A percentile compares a stretch with the other conserved stretches of the same genome.
Conservation (phyloP, 2,113 vertebrate genomes). For the Myotis yumanensis region DNA sequence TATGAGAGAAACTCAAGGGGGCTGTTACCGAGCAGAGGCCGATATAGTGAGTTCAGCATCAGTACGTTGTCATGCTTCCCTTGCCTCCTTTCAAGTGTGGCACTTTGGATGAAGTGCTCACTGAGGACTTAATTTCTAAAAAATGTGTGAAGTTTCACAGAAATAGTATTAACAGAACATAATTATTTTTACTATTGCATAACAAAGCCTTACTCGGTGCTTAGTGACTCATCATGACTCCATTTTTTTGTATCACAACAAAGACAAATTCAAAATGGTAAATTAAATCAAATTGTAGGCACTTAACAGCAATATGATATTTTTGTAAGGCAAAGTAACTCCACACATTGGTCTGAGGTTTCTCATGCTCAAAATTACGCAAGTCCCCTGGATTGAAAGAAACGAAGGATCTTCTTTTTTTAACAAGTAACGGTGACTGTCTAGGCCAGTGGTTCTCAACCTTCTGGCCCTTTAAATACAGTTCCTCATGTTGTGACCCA, state of each 20-base stretch:
- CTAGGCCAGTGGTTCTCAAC: neutral
- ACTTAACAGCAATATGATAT: neutral
- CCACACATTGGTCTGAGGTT: neutral
- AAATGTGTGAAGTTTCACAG: conserved; percentile 4
- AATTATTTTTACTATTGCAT: neutral
- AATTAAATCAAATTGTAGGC: neutral
- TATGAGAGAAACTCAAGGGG: neutral
- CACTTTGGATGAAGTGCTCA: neutral
- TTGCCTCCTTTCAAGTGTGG: neutral
- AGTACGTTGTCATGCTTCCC: neutral
- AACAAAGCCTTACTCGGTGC: neutral
- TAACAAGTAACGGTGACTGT: neutral
- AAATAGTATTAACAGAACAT: neutral
- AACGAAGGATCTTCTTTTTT: neutral
- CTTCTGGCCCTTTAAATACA: too few species aligned
- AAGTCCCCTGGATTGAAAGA: neutral
- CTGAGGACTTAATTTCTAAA: neutral
- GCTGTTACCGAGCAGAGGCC: neutral
- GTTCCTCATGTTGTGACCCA: too few species aligned
- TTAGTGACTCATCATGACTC: conserved; percentile 3
- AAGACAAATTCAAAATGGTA: neutral
- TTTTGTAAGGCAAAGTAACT: conserved; percentile 8
- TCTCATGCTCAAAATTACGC: neutral
- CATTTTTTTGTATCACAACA: neutral
- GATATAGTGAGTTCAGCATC: neutral